Evolutionary conservation across 2,113 vertebrate genomes (phyloP).

Genomic region (Arvicanthis niloticus): DNA sequence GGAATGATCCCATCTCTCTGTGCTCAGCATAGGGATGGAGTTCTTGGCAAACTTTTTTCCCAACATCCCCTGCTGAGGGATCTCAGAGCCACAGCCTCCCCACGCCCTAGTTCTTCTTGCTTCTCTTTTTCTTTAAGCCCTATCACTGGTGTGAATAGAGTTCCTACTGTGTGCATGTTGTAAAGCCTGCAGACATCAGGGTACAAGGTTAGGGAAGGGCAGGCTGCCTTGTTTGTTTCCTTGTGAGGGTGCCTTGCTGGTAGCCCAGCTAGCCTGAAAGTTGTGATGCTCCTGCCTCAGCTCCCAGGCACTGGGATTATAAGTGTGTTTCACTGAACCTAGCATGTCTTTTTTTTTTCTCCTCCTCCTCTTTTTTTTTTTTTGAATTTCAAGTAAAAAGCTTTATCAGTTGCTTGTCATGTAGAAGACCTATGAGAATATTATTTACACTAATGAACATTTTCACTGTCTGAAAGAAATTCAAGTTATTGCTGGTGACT

Average conservation of each 20-base stretch:
- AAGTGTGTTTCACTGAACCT: not conserved
- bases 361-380: not conserved
- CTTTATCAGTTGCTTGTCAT: not conserved
- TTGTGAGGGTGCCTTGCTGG: not conserved
- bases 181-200: not conserved
- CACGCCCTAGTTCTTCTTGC: not conserved
- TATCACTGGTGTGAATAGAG: not conserved
- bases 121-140: not conserved
- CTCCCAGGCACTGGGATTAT: no score
- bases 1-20: fast-evolving
- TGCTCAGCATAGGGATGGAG: not conserved
- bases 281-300: not conserved
- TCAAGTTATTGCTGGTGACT: not conserved
- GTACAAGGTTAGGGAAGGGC: not conserved
- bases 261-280: not conserved
- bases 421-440: not conserved
- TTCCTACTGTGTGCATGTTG: not conserved
- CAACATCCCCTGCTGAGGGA: not conserved
- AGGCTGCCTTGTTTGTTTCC: not conserved
- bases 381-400: not conserved
- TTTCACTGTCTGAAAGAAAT: not conserved
- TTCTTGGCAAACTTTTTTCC: not conserved
- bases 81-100: not conserved
- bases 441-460: not conserved
- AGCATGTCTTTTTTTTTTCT: not conserved